Percentiles rank a stretch among this genome's conserved stretches.
Evolutionary conservation across 2,797 vertebrate genomes (phyloP).

Genomic region (Aeoliscus strigatus): DNA sequence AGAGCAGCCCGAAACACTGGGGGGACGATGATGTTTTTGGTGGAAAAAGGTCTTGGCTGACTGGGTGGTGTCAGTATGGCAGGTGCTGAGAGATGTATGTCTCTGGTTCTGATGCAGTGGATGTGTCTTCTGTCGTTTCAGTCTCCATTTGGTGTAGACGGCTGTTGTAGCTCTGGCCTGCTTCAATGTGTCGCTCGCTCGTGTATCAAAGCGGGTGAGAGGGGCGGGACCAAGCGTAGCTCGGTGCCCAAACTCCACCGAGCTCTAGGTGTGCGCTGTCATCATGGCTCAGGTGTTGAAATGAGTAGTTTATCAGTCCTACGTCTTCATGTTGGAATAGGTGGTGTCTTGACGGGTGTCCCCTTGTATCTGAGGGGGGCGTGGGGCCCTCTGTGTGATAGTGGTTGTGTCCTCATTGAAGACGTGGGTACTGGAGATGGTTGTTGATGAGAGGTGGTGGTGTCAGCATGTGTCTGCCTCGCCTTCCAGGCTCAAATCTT

Average conservation of each 20-base stretch:
- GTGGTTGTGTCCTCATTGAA: constrained; percentile 63
- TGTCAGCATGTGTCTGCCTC: constrained; percentile 60
- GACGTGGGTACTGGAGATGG: constrained; percentile 52
- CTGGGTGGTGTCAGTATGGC: constrained; percentile 51
- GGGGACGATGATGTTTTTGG: constrained; percentile 20
- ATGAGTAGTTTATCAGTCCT: constrained; percentile 62
- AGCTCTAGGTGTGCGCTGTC: constrained; percentile 54
- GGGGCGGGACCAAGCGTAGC: constrained; percentile 63
- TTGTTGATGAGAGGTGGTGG: constrained; percentile 49
- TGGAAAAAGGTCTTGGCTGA: constrained; percentile 26
- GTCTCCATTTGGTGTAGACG: constrained; percentile 49
- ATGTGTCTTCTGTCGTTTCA: constrained; percentile 57
- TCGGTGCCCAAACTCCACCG: constrained; percentile 56
- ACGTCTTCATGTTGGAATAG: constrained; percentile 53
- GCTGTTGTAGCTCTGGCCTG: constrained; percentile 43
- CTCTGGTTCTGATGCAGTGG: constrained; percentile 54
- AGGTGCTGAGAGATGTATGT: constrained; percentile 45
- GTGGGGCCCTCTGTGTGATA: constrained; percentile 50
- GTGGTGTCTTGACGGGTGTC: constrained; percentile 46
- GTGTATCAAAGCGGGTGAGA: constrained; percentile 34
- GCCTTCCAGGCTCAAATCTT: constrained; percentile 32
- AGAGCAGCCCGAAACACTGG: constrained; percentile 26
- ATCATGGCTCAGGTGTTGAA: constrained; percentile 56
- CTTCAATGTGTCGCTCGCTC: constrained; percentile 48
- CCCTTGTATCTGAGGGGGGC: constrained; percentile 43